Evolutionary conservation across 2,113 vertebrate genomes (phyloP).

Genomic region (Barnardius zonarius): DNA sequence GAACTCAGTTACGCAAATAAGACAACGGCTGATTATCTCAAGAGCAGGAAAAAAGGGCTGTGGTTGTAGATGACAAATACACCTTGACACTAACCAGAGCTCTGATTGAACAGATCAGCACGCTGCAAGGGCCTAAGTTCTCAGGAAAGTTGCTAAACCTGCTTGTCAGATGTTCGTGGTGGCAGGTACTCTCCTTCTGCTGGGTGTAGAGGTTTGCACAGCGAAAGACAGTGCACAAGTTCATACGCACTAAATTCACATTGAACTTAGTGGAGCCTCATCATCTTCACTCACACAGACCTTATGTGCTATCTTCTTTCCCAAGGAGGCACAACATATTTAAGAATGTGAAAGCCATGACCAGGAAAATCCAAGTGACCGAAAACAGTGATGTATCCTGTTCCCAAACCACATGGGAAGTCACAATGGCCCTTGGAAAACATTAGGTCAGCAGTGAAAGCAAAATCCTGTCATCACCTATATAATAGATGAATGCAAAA

Average conservation of each 20-base stretch:
- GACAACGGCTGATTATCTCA: background rate
- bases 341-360: background rate
- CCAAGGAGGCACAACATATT: background rate
- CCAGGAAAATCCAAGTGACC: background rate
- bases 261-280: background rate
- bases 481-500: background rate
- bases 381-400: background rate
- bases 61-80: background rate
- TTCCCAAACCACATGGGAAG: background rate
- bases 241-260: background rate
- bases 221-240: background rate
- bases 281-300: background rate
- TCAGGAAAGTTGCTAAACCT: background rate
- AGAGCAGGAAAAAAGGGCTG: background rate
- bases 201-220: background rate
- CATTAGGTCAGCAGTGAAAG: background rate
- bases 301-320: background rate
- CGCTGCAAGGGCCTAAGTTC: background rate
- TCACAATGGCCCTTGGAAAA: rapidly evolving
- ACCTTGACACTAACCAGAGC: background rate
- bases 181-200: background rate
- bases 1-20: background rate
- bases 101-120: background rate
- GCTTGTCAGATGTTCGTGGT: rapidly evolving
- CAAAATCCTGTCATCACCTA: background rate